Base-by-base conservation (phyloP, 2,888 invertebrate genomes). In the Scaptomyza polygonia region DNA sequence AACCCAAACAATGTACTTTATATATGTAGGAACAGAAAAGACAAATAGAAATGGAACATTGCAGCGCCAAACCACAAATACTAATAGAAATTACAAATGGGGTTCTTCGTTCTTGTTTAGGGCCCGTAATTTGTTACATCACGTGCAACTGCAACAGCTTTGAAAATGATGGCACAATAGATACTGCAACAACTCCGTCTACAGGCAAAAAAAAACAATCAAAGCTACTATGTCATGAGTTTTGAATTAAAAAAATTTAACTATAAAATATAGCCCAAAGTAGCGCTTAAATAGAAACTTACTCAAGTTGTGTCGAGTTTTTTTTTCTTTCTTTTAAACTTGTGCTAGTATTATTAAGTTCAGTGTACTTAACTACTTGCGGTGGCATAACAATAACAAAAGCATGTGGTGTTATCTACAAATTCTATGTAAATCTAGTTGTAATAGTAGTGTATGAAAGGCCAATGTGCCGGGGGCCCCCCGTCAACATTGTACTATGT, bases 381-480 rank as follows among this genome's bases (percentile, higher is more conserved):
- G 36, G n/a, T 34, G 32, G 49, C 67, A 55, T 39, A 68, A 54
- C 63, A 74, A 74, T 69, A 72, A 70, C 71, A 70, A 64, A 70
- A 59, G 58, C 52, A 53, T 29, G 18, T 51, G 49, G 34, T 64
- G 51, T 48, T 63, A 75, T 75, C 56, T 49, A 25, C 48, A 32
- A 49, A 14, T 12, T 25, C 51, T 36, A 11, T 18, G 21, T 21
- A 21, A 9, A 44, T 0, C n/a, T n/a, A n/a, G n/a, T n/a, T 16
- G 14, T 45, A 12, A 14, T 14, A 7, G 11, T 47, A n/a, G 30
- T 36, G 27, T 1, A 18, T 36, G 8, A 54, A 58, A 77, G 77
- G 72, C 77, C 77, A 77, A 76, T 74, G 72, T 62, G 66, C 77
- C 55, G 53, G 52, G 52, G 52, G 61, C 57, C 47, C 32, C 32